Base-by-base conservation (phyloP, 2,113 vertebrate genomes). In the Larimichthys polyactis region DNA sequence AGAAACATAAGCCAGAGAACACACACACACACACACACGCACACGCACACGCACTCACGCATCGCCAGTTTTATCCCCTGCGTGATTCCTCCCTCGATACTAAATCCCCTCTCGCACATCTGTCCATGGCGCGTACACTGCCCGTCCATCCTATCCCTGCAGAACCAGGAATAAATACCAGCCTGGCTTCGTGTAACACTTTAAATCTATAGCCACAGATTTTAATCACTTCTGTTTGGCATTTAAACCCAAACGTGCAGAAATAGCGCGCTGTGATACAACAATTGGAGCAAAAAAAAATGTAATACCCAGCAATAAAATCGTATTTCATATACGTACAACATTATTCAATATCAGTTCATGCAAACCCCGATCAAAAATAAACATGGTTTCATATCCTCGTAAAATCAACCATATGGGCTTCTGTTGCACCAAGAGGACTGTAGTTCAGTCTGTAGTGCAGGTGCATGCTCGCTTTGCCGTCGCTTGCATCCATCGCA, bases 41-140 rank as follows among this genome's bases (percentile, higher is more conserved):
- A 36, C 48, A 12, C 78, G 70, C 71, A 17, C 78, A n/a, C 69
- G 12, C 70, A 16, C 32, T 1, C 69, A 51, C 44, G 9, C 87
- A 80, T 49, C 71, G 40, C 65, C 87, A 86, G 87, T 79, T 90
- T 91, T 80, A 91, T 91, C 90, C 87, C 88, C 90, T 87, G 89
- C 86, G 83, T 92, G 91, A 91, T 92, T 92, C 91, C 83, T 90
- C 91, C 91, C 90, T 91, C 82, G 76, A 89, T 74, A 89, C 85
- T 91, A 94, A 94, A 94, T 93, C 93, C 90, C 87, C 49, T 75
- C 88, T 86, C 62, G 40, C 93, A 93, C 93, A 94, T 94, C 93
- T 94, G 93, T 92, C 93, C 86, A 90, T 83, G 85, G 88, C 89
- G 87, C 91, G 84, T 44, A 79, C 85, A 78, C 72, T 79, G 81